Evolutionary conservation across 2,113 vertebrate genomes (phyloP).

Genomic region (Myxocyprinus asiaticus): DNA sequence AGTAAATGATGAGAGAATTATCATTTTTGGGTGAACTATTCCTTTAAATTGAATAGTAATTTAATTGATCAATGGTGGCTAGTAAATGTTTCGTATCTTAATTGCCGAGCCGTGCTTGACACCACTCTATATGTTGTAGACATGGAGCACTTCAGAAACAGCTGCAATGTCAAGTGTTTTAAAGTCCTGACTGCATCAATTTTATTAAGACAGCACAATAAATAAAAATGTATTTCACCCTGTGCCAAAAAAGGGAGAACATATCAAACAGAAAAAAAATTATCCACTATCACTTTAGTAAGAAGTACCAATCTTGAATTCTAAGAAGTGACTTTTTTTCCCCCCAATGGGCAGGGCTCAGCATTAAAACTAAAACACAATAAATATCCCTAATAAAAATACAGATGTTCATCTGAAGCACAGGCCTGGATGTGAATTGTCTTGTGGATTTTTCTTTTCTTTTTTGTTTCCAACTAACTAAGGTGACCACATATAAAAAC

Average conservation of each 20-base stretch:
- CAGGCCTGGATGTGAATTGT: not conserved
- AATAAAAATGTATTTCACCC: conserved; percentile 58
- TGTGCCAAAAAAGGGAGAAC: conserved; percentile 48
- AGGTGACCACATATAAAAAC: conserved; percentile 56
- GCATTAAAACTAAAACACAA: conserved; percentile 73
- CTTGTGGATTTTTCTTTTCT: not conserved
- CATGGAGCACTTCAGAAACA: not conserved
- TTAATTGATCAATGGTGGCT: not conserved
- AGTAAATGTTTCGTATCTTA: not conserved
- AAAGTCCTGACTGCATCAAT: conserved; percentile 29
- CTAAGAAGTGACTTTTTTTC: conserved; percentile 52
- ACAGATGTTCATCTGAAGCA: conserved; percentile 58
- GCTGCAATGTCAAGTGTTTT: conserved; percentile 56
- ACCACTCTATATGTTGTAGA: not conserved
- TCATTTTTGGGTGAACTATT: not conserved
- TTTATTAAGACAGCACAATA: conserved; percentile 52
- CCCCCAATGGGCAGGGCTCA: conserved; percentile 63
- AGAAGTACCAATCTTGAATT: conserved; percentile 6
- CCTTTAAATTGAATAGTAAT: not conserved
- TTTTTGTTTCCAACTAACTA: conserved; percentile 21
- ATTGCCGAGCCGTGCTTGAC: not conserved
- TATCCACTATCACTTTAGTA: conserved; percentile 5
- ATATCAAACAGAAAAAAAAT: conserved; percentile 52
- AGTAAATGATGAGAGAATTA: not conserved
- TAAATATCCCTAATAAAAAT: conserved; percentile 70